phyloP scores from a whole-genome alignment of 2,113 vertebrate genomes.

The Pleuronectes platessa region DNA sequence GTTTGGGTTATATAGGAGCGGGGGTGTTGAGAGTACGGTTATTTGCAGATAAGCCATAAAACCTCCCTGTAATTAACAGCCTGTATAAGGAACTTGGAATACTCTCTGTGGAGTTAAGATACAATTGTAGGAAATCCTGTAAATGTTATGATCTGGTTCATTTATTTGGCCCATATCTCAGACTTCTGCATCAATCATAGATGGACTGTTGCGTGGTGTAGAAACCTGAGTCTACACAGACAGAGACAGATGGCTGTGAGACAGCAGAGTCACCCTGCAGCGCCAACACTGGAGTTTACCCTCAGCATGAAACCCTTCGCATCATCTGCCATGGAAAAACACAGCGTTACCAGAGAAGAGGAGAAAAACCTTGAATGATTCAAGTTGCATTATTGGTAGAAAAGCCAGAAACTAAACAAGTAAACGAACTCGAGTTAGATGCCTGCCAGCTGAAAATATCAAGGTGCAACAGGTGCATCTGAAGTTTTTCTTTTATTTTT shows the following conservation, averaged over 20 bases:
- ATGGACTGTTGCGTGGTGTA: conserved; percentile 8
- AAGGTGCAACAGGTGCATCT: conserved; percentile 8
- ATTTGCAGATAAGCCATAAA: too few relatives aligned
- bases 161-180: background rate
- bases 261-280: conserved; percentile 52
- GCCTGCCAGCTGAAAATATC: background rate
- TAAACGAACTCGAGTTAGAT: background rate
- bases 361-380: conserved; percentile 17
- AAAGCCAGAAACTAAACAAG: conserved; percentile 22
- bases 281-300: conserved; percentile 41
- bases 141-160: background rate
- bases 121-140: background rate
- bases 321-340: conserved; percentile 43
- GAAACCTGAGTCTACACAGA: conserved; percentile 31
- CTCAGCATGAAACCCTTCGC: conserved; percentile 33
- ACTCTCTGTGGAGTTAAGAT: background rate
- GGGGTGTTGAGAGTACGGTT: too few relatives aligned
- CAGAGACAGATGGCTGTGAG: conserved; percentile 67
- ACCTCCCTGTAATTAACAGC: too few relatives aligned
- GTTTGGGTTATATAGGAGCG: too few relatives aligned
- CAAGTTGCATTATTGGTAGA: conserved; percentile 8
- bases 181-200: conserved; percentile 31
- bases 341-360: conserved; percentile 27
- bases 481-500: background rate
- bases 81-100: too few relatives aligned